Percentiles rank a stretch among this genome's conserved stretches.
phyloP scores from a whole-genome alignment of 2,113 vertebrate species.

The Poecile atricapillus region DNA sequence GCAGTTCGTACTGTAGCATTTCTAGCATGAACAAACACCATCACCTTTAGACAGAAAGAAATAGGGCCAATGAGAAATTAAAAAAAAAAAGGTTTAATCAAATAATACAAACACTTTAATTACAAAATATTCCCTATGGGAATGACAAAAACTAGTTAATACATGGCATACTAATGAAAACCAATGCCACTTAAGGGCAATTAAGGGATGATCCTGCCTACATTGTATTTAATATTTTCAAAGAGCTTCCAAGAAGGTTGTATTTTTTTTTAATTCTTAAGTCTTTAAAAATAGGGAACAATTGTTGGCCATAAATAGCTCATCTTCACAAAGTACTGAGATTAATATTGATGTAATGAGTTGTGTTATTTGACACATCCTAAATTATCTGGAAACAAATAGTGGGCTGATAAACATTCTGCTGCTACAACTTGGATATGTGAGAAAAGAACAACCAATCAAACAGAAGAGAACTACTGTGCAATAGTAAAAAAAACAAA shows the following conservation, averaged over 20 bases:
- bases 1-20: slow-evolving; percentile 96
- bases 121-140: background rate
- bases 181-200: background rate
- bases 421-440: background rate
- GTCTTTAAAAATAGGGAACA: background rate
- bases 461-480: background rate
- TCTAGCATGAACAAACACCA: slow-evolving; percentile 98
- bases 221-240: background rate
- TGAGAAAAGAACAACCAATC: background rate
- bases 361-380: background rate
- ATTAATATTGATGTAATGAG: background rate
- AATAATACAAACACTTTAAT: background rate
- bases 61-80: background rate
- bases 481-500: too few relatives aligned
- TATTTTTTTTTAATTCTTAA: background rate
- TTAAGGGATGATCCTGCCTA: background rate
- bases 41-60: slow-evolving; percentile 81
- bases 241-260: background rate
- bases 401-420: background rate
- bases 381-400: background rate
- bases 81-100: background rate
- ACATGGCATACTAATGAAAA: background rate
- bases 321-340: background rate
- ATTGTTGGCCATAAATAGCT: background rate
- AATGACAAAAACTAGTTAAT: background rate